Conservation (phyloP, 2,113 vertebrate species). For the Istiophorus platypterus region DNA sequence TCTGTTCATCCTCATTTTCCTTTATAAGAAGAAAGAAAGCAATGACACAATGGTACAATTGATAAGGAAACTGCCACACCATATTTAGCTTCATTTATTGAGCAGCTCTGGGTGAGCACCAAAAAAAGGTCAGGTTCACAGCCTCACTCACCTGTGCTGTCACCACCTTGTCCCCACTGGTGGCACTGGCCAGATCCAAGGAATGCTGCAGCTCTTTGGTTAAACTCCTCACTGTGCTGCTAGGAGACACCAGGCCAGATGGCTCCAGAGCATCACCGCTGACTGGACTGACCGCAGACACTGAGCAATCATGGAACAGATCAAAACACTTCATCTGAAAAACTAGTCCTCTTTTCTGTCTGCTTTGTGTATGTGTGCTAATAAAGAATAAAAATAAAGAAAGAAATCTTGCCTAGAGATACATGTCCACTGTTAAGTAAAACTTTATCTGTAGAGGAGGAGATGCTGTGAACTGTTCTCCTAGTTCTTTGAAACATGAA, state of each 20-base stretch:
- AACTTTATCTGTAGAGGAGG: background rate
- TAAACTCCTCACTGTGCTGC: slow-evolving; percentile 86
- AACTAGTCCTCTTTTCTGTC: background rate
- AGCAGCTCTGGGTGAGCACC: background rate
- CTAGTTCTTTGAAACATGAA: background rate
- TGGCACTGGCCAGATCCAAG: slow-evolving; percentile 97
- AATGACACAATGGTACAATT: background rate
- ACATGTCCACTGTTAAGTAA: background rate
- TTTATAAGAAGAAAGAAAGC: slow-evolving; percentile 71
- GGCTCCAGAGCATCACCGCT: slow-evolving; percentile 73
- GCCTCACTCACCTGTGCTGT: slow-evolving; percentile 91
- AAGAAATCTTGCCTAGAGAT: background rate
- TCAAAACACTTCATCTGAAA: background rate
- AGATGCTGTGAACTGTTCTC: background rate
- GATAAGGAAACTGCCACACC: background rate
- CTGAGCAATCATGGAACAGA: slow-evolving; percentile 35
- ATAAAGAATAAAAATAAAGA: background rate
- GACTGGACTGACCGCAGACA: slow-evolving; percentile 71
- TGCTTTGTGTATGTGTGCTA: background rate
- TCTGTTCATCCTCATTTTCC: slow-evolving; percentile 93
- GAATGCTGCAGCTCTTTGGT: slow-evolving; percentile 95
- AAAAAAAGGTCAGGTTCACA: background rate
- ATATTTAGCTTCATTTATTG: background rate
- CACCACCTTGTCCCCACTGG: slow-evolving; percentile 96
- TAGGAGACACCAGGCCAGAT: slow-evolving; percentile 89